phyloP scores from a whole-genome alignment of 2,888 invertebrate species.

The Amiota communis region DNA sequence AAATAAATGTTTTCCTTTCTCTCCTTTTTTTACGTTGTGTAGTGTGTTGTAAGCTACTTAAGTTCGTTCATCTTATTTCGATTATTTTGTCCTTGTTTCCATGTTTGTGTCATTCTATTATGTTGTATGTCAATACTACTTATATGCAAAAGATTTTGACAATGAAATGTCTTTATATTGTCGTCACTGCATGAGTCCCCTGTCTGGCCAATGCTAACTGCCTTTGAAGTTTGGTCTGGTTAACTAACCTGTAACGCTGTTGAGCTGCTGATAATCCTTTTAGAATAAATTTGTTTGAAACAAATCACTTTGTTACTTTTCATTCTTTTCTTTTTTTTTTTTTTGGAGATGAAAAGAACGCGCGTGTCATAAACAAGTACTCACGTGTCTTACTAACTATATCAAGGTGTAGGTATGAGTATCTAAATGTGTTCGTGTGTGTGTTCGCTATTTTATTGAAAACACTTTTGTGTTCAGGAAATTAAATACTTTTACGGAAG shows the following conservation, averaged over 20 bases:
- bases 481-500: conserved; percentile 65
- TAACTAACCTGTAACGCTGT: conserved; percentile 46
- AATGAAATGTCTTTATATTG: conserved; percentile 51
- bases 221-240: conserved; percentile 63
- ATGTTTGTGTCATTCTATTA: conserved; percentile 44
- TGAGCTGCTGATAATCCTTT: conserved; percentile 68
- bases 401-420: conserved; percentile 19
- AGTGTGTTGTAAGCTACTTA: background rate
- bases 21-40: background rate
- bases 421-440: conserved; percentile 11
- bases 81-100: background rate
- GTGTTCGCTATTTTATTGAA: conserved; percentile 42
- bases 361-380: conserved; percentile 39
- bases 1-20: background rate
- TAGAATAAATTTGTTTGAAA: conserved; percentile 68
- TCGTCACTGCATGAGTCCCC: conserved; percentile 51
- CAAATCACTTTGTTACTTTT: conserved; percentile 64
- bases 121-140: conserved; percentile 50
- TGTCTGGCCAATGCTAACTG: conserved; percentile 44
- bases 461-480: conserved; percentile 64
- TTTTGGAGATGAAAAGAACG: conserved; percentile 6
- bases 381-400: background rate
- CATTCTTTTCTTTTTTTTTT: conserved; percentile 19
- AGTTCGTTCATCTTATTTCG: too few relatives aligned
- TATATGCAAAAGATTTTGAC: conserved; percentile 53